A percentile compares a stretch with the other conserved stretches of the same genome.
Evolutionary conservation across 2,888 invertebrate species (phyloP).

Genomic region (Microplitis manilae): DNA sequence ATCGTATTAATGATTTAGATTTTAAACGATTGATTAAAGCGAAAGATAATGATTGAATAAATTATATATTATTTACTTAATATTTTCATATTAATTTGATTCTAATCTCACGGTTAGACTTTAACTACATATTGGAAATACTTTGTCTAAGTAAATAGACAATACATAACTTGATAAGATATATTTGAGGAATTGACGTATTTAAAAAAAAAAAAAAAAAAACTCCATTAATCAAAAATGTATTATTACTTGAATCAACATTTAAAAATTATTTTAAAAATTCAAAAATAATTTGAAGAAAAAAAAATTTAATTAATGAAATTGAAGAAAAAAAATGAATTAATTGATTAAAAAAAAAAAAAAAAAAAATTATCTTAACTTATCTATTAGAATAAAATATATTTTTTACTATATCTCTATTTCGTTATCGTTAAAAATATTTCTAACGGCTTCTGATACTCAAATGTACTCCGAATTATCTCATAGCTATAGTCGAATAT

Average conservation of each 20-base stretch:
- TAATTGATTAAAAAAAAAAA: neutral
- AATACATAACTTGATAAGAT: slow-evolving; percentile 1
- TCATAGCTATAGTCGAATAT: neutral
- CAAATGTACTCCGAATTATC: neutral
- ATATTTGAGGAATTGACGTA: neutral
- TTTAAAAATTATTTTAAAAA: neutral
- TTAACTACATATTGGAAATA: neutral
- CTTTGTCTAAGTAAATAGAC: neutral
- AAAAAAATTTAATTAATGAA: neutral
- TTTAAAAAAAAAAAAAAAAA: neutral
- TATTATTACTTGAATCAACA: neutral
- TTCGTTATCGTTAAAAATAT: neutral
- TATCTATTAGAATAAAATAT: neutral
- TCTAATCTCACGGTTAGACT: neutral
- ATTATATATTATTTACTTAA: neutral
- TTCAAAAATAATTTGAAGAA: neutral
- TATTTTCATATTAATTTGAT: neutral
- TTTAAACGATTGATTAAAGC: too few species aligned
- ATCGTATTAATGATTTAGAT: neutral
- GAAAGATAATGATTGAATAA: neutral
- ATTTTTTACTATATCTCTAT: neutral
- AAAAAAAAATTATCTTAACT: neutral
- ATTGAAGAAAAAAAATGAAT: neutral
- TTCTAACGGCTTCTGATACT: neutral
- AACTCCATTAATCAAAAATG: neutral